A percentile compares a stretch with the other conserved stretches of the same genome.
Evolutionary conservation across 2,113 vertebrate species (phyloP).

Genomic region (Sigmodon hispidus): DNA sequence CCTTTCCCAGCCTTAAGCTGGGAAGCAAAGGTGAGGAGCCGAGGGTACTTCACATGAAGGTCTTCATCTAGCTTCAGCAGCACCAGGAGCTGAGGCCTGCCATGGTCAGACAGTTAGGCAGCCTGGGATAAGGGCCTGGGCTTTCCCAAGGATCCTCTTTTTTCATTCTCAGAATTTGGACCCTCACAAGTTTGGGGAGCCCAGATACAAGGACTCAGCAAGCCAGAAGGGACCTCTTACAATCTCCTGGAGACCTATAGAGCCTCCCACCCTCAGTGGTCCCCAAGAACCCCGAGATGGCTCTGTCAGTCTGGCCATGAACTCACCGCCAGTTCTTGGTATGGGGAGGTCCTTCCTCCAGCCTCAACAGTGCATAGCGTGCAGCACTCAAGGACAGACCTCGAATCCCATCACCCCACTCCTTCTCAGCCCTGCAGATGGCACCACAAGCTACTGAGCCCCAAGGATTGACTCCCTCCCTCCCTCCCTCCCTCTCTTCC

Average conservation of each 20-base stretch:
- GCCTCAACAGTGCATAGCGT: conserved; percentile 93
- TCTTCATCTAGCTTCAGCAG: conserved; percentile 97
- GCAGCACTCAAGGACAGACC: conserved; percentile 97
- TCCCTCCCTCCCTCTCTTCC: background rate
- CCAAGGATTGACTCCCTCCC: background rate
- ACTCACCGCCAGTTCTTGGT: conserved; percentile 98
- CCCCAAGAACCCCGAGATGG: background rate
- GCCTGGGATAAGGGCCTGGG: conserved; percentile 3
- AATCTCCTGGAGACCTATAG: background rate
- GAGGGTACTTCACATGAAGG: conserved; percentile 97
- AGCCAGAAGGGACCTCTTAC: background rate
- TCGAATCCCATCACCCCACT: conserved; percentile 98
- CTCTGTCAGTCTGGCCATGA: background rate
- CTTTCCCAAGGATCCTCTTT: background rate
- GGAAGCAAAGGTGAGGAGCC: conserved; percentile 97
- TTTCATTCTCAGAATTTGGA: background rate
- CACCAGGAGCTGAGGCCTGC: conserved; percentile 96
- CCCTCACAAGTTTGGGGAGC: background rate
- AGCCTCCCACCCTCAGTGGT: background rate
- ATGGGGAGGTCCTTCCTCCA: conserved; percentile 97
- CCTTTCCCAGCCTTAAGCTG: conserved; percentile 99
- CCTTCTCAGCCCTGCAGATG: conserved; percentile 93
- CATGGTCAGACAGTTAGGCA: background rate
- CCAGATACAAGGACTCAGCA: background rate
- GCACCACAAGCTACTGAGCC: conserved; percentile 45